Evolutionary conservation across 2,797 vertebrate genomes (phyloP).

Genomic region (Gallirallus australis): DNA sequence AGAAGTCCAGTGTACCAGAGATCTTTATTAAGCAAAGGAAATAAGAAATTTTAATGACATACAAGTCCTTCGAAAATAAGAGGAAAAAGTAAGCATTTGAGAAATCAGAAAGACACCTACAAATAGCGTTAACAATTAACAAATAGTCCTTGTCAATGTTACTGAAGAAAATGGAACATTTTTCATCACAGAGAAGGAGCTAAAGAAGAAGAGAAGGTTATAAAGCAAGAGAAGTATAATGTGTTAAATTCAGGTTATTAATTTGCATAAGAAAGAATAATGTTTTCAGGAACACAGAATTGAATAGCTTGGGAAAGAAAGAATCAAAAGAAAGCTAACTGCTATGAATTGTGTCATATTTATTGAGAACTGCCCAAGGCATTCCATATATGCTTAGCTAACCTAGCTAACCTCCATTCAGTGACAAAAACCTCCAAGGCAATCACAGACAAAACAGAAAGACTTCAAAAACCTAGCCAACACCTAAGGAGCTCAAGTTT

Average conservation of each 20-base stretch:
- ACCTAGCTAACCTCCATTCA: not conserved
- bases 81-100: not conserved
- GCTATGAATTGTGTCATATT: not conserved
- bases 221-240: not conserved
- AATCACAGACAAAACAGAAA: not conserved
- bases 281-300: not conserved
- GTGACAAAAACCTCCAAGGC: not conserved
- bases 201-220: not conserved
- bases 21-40: not conserved
- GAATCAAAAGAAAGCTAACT: not conserved
- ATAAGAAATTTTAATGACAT: not conserved
- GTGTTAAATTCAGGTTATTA: not conserved
- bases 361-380: constrained; percentile 8
- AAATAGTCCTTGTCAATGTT: too few relatives aligned
- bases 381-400: not conserved
- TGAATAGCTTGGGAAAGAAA: not conserved
- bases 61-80: not conserved
- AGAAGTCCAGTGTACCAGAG: not conserved
- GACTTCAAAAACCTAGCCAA: not conserved
- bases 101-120: not conserved
- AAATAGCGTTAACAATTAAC: not conserved
- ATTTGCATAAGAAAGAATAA: not conserved
- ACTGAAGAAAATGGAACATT: not conserved
- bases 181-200: not conserved
- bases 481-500: not conserved